phyloP scores from a whole-genome alignment of 2,113 vertebrate genomes.

The Prochilodus magdalenae region DNA sequence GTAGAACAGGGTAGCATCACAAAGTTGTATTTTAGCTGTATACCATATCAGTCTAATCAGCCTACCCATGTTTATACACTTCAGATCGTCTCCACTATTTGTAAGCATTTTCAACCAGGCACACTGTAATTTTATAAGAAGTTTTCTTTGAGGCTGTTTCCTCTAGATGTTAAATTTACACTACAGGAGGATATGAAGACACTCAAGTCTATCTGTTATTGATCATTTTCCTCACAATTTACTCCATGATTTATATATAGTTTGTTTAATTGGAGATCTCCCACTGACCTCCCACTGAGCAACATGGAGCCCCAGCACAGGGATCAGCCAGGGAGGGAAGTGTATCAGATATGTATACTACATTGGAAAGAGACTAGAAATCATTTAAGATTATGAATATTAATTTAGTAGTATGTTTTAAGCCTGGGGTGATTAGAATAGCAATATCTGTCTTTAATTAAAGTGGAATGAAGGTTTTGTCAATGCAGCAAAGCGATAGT shows the following conservation, averaged over 20 bases:
- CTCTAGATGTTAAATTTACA: too few relatives aligned
- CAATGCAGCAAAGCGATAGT: not conserved
- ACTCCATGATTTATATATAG: not conserved
- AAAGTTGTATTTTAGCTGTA: too few relatives aligned
- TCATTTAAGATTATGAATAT: not conserved
- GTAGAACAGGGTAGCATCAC: too few relatives aligned
- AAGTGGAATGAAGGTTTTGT: not conserved
- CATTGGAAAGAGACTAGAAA: not conserved
- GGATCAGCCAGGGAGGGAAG: not conserved
- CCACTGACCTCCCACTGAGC: too few relatives aligned
- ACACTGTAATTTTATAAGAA: too few relatives aligned
- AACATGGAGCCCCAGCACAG: not conserved
- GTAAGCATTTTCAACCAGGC: too few relatives aligned
- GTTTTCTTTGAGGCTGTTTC: too few relatives aligned
- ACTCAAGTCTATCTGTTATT: not conserved
- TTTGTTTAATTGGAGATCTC: not conserved
- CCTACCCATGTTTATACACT: too few relatives aligned
- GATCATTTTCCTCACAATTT: not conserved
- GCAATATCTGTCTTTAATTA: not conserved
- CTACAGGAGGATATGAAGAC: too few relatives aligned
- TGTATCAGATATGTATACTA: not conserved
- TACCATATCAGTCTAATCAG: too few relatives aligned
- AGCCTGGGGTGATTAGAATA: slow-evolving; percentile 1
- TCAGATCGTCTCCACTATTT: too few relatives aligned
- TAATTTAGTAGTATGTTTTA: not conserved